These are phyloP conservation scores for Drosophila paramelanica DNA, from an alignment of 2,888 invertebrate species.

Conservation along the genomic window DNA sequence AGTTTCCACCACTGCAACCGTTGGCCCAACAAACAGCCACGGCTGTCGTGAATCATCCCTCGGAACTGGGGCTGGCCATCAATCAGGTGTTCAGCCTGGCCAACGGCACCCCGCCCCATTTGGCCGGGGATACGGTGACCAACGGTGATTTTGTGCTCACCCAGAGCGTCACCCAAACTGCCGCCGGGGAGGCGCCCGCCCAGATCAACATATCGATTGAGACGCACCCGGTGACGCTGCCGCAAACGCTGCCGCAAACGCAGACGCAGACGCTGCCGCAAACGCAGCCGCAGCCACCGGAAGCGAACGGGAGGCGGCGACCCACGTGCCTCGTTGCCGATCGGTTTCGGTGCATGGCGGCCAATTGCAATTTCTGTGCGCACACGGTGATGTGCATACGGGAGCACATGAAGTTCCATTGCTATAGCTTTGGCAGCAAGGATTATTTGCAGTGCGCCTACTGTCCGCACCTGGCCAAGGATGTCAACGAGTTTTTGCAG, in stretches of 20 bases:
- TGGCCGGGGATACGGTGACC: conserved; percentile 4
- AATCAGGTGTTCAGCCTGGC: conserved; percentile 59
- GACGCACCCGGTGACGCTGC: neutral
- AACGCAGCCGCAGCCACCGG: neutral
- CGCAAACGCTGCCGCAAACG: too few species aligned
- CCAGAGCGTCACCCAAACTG: conserved; percentile 23
- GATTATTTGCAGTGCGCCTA: conserved; percentile 75
- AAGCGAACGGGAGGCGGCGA: neutral
- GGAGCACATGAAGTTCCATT: conserved; percentile 79
- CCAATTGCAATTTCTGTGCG: conserved; percentile 67
- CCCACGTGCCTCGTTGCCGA: conserved; percentile 19
- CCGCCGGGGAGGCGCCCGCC: conserved; percentile 6
- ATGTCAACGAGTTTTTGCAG: conserved; percentile 69
- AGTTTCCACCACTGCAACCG: neutral
- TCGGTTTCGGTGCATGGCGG: conserved; percentile 76
- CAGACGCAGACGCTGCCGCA: too few species aligned
- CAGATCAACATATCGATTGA: conserved; percentile 70
- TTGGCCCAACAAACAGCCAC: neutral
- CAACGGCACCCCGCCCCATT: neutral
- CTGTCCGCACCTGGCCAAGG: conserved; percentile 62
- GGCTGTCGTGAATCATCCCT: conserved; percentile 20
- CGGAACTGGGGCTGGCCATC: conserved; percentile 63
- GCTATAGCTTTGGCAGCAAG: conserved; percentile 59
- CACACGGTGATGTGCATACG: conserved; percentile 72
- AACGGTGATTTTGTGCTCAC: conserved; percentile 41